A percentile compares a stretch with the other conserved stretches of the same genome.
phyloP scores from a whole-genome alignment of 92 coral and sea anemone species.

The Ricordea florida region DNA sequence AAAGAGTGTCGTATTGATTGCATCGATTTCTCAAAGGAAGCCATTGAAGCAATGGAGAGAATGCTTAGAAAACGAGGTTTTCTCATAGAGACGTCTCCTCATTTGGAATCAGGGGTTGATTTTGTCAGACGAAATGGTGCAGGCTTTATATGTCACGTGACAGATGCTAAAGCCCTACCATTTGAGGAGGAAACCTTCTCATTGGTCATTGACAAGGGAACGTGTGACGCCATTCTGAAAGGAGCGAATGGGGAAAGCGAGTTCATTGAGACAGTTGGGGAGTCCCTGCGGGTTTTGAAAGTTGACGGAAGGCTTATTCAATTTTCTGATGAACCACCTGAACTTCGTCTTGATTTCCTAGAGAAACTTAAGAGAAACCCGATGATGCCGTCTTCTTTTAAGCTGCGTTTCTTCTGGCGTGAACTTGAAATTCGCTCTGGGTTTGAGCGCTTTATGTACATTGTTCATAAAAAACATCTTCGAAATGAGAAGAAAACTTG shows the following conservation, averaged over 20 bases:
- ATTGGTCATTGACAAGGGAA: conserved; percentile 77
- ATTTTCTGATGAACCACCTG: conserved; percentile 83
- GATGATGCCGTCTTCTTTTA: neutral
- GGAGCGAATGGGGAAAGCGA: conserved; percentile 60
- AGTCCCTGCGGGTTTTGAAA: conserved; percentile 61
- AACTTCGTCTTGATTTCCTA: conserved; percentile 54
- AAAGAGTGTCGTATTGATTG: conserved; percentile 68
- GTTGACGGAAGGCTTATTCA: conserved; percentile 67
- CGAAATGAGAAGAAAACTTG: too few relatives aligned
- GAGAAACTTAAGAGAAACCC: conserved; percentile 12
- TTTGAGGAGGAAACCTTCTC: conserved; percentile 52
- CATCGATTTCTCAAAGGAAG: conserved; percentile 71
- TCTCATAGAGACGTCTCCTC: neutral
- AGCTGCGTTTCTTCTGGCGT: conserved; percentile 36
- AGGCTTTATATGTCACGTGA: conserved; percentile 52
- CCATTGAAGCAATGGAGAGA: conserved; percentile 47
- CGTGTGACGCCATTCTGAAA: conserved; percentile 76
- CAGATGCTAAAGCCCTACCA: conserved; percentile 63
- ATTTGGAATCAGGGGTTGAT: neutral
- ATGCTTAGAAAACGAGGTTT: conserved; percentile 4
- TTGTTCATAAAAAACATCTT: conserved; percentile 45
- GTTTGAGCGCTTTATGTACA: conserved; percentile 76
- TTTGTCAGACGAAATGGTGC: neutral
- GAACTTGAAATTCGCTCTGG: conserved; percentile 55
- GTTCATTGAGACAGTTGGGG: conserved; percentile 50